A percentile compares a stretch with the other conserved stretches of the same genome.
Evolutionary conservation across 2,113 vertebrate species (phyloP).

Genomic region (Prietella phreatophila): DNA sequence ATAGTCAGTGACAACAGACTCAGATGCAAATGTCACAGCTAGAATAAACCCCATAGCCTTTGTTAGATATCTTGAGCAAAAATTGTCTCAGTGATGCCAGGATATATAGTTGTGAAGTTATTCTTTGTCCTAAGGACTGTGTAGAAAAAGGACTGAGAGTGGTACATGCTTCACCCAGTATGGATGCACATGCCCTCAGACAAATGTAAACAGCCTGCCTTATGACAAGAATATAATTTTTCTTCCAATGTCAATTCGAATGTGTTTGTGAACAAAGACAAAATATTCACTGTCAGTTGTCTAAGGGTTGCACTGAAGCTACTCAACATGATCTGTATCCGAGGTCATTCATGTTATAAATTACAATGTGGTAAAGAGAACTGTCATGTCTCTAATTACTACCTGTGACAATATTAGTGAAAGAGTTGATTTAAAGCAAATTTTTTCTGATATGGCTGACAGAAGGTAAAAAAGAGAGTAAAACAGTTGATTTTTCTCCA

Average conservation of each 20-base stretch:
- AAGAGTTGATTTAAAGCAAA: background rate
- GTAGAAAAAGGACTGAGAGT: background rate
- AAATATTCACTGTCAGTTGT: background rate
- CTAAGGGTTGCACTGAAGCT: background rate
- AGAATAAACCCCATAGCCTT: background rate
- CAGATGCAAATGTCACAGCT: background rate
- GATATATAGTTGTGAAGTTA: background rate
- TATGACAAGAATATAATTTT: background rate
- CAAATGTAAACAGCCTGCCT: background rate
- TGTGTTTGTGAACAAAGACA: background rate
- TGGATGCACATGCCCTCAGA: background rate
- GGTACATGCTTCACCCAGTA: background rate
- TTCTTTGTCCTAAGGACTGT: background rate
- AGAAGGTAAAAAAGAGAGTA: background rate
- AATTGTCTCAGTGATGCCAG: background rate
- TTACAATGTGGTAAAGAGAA: background rate
- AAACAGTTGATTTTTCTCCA: background rate
- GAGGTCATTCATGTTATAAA: background rate
- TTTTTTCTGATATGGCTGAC: background rate
- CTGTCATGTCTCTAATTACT: background rate
- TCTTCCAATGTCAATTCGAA: background rate
- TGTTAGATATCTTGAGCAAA: background rate
- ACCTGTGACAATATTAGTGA: background rate
- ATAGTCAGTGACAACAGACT: background rate
- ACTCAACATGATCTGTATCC: background rate